Evolutionary conservation across 2,888 invertebrate genomes (phyloP).

Genomic region (Margaritifera margaritifera): DNA sequence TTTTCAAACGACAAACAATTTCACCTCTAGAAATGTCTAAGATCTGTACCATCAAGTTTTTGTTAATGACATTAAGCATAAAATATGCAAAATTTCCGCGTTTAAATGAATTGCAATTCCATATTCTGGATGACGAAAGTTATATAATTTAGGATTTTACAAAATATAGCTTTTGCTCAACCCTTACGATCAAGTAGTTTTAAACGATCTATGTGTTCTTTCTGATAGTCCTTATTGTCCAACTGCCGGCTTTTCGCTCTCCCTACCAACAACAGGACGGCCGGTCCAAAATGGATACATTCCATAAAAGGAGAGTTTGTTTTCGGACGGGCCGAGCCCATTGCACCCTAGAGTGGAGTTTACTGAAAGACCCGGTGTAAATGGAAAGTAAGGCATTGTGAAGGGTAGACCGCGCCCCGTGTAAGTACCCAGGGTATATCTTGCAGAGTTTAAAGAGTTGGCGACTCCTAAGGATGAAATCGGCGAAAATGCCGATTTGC

Average conservation of each 20-base stretch:
- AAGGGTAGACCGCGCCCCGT: slow-evolving; percentile 54
- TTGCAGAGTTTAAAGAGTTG: slow-evolving; percentile 48
- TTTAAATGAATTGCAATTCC: no score
- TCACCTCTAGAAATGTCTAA: no score
- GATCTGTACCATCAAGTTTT: no score
- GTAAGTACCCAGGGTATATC: slow-evolving; percentile 50
- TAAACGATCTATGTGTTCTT: no score
- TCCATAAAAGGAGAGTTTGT: slow-evolving; percentile 48
- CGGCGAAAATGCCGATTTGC: slow-evolving; percentile 69
- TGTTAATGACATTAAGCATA: no score
- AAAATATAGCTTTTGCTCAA: no score
- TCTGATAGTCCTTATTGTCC: slow-evolving; percentile 12
- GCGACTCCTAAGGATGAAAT: slow-evolving; percentile 53
- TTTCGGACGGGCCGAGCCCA: slow-evolving; percentile 42
- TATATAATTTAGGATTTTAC: no score
- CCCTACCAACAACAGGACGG: slow-evolving; percentile 43
- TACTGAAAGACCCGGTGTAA: slow-evolving; percentile 58
- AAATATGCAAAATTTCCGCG: no score
- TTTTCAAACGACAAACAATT: no score
- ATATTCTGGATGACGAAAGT: no score
- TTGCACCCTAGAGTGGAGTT: slow-evolving; percentile 53
- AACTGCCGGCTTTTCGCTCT: slow-evolving; percentile 49
- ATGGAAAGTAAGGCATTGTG: slow-evolving; percentile 62
- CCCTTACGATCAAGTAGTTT: no score
- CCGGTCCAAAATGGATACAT: slow-evolving; percentile 61